These are phyloP conservation scores for Atrina japonica DNA, from an alignment of 2,888 invertebrate species.

Conservation along the genomic window DNA sequence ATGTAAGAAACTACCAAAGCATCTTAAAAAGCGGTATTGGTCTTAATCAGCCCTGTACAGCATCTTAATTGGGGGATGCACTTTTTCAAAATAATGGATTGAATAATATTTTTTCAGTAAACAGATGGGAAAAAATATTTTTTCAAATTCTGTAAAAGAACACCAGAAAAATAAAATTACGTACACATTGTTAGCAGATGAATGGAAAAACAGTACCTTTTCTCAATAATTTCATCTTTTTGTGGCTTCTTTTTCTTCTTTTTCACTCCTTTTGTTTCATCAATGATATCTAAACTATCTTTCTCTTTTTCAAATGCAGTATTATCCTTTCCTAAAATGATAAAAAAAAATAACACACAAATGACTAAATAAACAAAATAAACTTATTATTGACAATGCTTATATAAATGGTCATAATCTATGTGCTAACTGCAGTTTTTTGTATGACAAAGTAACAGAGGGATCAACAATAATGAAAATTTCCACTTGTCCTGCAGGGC, in stretches of 20 bases:
- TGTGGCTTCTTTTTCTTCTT: conserved; percentile 61
- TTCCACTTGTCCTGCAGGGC: too few species aligned
- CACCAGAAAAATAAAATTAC: too few species aligned
- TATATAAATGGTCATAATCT: neutral
- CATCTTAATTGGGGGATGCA: too few species aligned
- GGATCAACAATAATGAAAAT: too few species aligned
- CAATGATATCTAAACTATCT: conserved; percentile 51
- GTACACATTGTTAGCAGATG: too few species aligned
- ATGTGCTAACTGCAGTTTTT: neutral
- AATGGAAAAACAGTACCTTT: conserved; percentile 31
- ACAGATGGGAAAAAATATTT: neutral
- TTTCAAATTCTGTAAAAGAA: too few species aligned
- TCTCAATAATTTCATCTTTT: conserved; percentile 48
- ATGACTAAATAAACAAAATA: neutral
- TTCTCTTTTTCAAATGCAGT: conserved; percentile 50
- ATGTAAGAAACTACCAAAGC: too few species aligned
- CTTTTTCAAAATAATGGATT: too few species aligned
- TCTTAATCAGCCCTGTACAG: too few species aligned
- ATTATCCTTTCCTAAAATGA: conserved; percentile 30
- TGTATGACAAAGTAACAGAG: neutral
- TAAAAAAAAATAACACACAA: neutral
- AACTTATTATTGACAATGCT: neutral
- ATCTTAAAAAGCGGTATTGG: too few species aligned
- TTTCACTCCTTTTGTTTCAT: conserved; percentile 55
- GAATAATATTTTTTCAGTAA: neutral